Evolutionary conservation across 37 sponge, comb jelly and placozoan species (phyloP).

Genomic region (Halisarca cf. caerulea): DNA sequence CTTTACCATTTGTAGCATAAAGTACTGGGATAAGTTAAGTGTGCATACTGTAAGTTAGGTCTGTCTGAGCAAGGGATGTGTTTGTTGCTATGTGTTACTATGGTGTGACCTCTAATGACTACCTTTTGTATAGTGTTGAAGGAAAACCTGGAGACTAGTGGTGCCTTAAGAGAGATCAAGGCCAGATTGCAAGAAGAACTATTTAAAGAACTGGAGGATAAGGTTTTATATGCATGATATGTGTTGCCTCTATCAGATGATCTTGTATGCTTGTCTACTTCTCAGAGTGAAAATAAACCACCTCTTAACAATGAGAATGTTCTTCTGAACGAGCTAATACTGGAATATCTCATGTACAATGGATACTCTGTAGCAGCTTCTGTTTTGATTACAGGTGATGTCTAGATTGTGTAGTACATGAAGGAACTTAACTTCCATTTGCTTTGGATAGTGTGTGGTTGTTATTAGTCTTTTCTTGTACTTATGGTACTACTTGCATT

Average conservation of each 20-base stretch:
- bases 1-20: neutral
- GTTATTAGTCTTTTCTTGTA: no score
- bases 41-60: no score
- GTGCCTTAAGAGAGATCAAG: conserved; percentile 53
- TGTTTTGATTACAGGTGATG: conserved; percentile 64
- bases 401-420: neutral
- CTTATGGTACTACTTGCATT: no score
- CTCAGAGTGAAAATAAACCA: conserved; percentile 55
- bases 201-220: conserved; percentile 70
- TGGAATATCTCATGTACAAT: conserved; percentile 88
- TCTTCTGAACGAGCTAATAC: conserved; percentile 85
- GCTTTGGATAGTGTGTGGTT: no score
- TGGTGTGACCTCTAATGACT: neutral
- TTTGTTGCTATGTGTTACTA: no score
- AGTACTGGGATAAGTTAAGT: no score
- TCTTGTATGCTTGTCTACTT: neutral
- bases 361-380: conserved; percentile 68
- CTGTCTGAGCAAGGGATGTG: no score
- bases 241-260: neutral
- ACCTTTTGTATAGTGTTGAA: conserved; percentile 41
- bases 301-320: conserved; percentile 70
- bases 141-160: conserved; percentile 70
- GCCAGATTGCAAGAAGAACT: conserved; percentile 72
- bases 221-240: conserved; percentile 29
- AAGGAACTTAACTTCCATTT: no score